Evolutionary conservation across 2,113 vertebrate genomes (phyloP).

Genomic region (Sylvicapra grimmia): DNA sequence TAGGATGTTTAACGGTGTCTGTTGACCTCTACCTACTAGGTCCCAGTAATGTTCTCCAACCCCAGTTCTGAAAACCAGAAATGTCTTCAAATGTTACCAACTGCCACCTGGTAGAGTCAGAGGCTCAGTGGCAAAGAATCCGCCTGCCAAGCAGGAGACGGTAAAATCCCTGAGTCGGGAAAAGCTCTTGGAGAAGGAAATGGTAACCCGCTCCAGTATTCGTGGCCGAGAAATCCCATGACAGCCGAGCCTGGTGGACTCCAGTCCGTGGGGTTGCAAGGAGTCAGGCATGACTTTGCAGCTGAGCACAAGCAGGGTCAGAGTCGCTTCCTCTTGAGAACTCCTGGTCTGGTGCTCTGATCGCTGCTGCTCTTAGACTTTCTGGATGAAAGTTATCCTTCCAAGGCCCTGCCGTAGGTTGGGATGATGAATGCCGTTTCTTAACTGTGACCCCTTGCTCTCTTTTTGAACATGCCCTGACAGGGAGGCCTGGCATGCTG

Average conservation of each 20-base stretch:
- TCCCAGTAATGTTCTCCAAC: background rate
- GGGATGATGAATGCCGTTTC: background rate
- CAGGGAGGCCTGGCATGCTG: background rate
- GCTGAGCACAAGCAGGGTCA: background rate
- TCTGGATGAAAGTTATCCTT: background rate
- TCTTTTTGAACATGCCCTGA: background rate
- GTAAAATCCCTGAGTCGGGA: background rate
- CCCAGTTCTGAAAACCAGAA: background rate
- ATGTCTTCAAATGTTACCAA: background rate
- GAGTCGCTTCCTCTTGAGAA: background rate
- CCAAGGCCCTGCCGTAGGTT: fast-evolving
- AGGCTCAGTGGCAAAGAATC: background rate
- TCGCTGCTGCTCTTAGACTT: background rate
- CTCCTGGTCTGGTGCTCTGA: background rate
- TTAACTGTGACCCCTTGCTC: fast-evolving
- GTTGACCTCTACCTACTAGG: background rate
- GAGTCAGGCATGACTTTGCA: background rate
- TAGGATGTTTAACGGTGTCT: background rate
- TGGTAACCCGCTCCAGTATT: background rate
- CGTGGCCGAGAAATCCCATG: background rate
- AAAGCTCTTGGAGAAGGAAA: background rate
- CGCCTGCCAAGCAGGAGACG: background rate
- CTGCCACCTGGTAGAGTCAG: background rate
- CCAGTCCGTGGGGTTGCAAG: background rate
- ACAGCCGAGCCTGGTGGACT: background rate